Percentiles rank a stretch among this genome's conserved stretches.
Conservation (phyloP, 2,797 vertebrate species). For the Smutsia temminckii region DNA sequence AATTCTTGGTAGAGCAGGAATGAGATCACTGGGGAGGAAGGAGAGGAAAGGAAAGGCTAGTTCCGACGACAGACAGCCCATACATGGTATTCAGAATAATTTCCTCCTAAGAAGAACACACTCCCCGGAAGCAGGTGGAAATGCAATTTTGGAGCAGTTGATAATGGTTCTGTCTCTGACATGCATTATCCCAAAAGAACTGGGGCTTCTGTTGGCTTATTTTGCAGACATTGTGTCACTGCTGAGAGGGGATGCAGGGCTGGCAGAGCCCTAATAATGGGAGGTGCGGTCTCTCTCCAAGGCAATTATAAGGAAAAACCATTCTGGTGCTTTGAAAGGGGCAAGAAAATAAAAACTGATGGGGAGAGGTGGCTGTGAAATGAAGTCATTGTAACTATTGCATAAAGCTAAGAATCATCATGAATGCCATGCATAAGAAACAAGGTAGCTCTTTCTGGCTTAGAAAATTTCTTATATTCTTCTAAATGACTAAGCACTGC, state of each 20-base stretch:
- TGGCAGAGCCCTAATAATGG: neutral
- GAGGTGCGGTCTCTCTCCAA: neutral
- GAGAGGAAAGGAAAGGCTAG: neutral
- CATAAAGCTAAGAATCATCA: neutral
- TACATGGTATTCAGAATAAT: constrained; percentile 7
- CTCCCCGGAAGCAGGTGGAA: constrained; percentile 52
- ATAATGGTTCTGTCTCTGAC: constrained; percentile 19
- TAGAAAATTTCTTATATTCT: neutral
- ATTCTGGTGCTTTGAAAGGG: neutral
- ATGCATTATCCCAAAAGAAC: constrained; percentile 6
- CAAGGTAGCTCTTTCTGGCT: neutral
- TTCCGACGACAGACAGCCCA: neutral
- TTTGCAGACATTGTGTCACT: neutral
- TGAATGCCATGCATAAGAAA: neutral
- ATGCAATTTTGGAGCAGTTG: constrained; percentile 40
- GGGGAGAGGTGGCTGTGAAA: neutral
- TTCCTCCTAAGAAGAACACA: neutral
- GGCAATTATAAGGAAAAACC: neutral
- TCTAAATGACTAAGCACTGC: neutral
- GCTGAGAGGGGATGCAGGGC: neutral
- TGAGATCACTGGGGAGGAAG: neutral
- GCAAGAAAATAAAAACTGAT: neutral
- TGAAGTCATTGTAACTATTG: neutral
- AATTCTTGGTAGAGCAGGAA: neutral
- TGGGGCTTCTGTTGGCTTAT: neutral